A percentile compares a stretch with the other conserved stretches of the same genome.
phyloP scores from a whole-genome alignment of 2,888 invertebrate species.

The Kuschelorhynchus macadamiae region DNA sequence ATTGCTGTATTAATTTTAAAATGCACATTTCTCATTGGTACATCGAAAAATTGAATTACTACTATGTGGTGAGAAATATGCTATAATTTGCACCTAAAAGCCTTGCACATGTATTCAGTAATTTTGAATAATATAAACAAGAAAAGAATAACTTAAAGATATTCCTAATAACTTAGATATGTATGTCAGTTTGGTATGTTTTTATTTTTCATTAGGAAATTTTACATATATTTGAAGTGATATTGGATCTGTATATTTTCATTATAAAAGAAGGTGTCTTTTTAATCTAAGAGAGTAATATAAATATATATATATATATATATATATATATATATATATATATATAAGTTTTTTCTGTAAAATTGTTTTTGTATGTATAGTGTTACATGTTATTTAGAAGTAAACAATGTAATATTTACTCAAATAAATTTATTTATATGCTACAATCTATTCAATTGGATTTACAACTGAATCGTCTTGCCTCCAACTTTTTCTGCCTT shows the following conservation, averaged over 20 bases:
- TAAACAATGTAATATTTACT: constrained; percentile 60
- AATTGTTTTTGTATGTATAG: constrained; percentile 55
- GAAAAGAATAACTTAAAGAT: constrained; percentile 9
- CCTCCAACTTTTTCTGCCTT: constrained; percentile 72
- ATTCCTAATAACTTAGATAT: constrained; percentile 12
- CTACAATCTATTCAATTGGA: constrained; percentile 49
- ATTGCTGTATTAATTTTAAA: too few relatives aligned
- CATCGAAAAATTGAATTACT: not conserved
- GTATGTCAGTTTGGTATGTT: constrained; percentile 7
- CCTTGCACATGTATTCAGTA: not conserved
- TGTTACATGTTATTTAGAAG: constrained; percentile 53
- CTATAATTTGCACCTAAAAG: not conserved
- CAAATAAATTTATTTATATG: constrained; percentile 63
- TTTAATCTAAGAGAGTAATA: constrained; percentile 44
- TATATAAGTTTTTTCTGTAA: constrained; percentile 55
- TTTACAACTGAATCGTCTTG: constrained; percentile 70
- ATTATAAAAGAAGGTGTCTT: constrained; percentile 15
- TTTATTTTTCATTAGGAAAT: constrained; percentile 15
- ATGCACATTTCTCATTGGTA: too few relatives aligned
- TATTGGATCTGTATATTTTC: constrained; percentile 40
- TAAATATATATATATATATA: too few relatives aligned
- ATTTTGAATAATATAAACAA: constrained; percentile 1
- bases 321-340: too few relatives aligned
- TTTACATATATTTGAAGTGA: constrained; percentile 23
- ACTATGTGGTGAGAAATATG: not conserved